Conservation (phyloP, 1,140 invertebrate genomes). For the Protaetia brevitarsis region DNA sequence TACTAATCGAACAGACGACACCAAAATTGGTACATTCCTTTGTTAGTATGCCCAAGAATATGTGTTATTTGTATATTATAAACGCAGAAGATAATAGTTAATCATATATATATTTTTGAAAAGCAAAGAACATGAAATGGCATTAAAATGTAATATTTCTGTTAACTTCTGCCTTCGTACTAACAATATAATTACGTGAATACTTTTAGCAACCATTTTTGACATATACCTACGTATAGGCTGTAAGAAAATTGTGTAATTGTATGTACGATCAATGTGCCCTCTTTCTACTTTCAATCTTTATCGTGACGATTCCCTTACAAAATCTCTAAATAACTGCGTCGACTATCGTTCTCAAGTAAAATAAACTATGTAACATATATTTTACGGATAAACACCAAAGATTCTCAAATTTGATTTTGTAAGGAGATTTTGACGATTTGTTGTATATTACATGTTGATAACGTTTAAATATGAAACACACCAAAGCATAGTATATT, state of each 20-base stretch:
- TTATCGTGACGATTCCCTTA: neutral
- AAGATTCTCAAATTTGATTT: slow-evolving; percentile 6
- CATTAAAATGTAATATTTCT: neutral
- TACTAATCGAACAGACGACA: no score
- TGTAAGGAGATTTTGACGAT: neutral
- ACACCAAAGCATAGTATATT: slow-evolving; percentile 16
- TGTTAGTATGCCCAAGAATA: neutral
- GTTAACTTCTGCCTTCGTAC: neutral
- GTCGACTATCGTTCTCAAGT: neutral
- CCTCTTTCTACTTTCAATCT: slow-evolving; percentile 12
- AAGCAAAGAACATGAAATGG: neutral
- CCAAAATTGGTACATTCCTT: slow-evolving; percentile 6
- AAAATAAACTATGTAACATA: neutral
- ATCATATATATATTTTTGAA: slow-evolving; percentile 5
- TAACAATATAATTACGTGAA: slow-evolving; percentile 1
- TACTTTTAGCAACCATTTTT: slow-evolving; percentile 18
- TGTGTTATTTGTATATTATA: neutral
- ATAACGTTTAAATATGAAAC: neutral
- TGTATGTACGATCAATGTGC: slow-evolving; percentile 12
- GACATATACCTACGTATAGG: no score
- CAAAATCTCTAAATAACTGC: no score
- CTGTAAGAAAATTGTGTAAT: slow-evolving; percentile 18
- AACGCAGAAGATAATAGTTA: neutral
- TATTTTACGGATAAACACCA: slow-evolving; percentile 19
- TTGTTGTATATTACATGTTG: slow-evolving; percentile 20